Conservation (phyloP, 1,140 invertebrate genomes). For the Probaryconus sp. region DNA sequence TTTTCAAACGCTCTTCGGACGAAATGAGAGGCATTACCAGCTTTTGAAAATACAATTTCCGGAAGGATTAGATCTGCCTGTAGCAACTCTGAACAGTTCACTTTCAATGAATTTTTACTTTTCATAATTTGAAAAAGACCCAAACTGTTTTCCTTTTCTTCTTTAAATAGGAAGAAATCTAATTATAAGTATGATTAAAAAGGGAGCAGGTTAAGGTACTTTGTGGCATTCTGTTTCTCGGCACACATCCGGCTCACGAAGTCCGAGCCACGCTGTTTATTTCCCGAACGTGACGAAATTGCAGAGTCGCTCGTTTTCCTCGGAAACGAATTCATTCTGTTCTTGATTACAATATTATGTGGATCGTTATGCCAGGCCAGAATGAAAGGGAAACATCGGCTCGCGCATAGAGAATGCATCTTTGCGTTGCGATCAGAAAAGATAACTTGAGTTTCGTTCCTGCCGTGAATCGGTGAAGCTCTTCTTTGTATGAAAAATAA, state of each 20-base stretch:
- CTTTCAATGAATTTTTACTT: too few species aligned
- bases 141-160: too few species aligned
- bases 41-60: too few species aligned
- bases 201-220: slow-evolving; percentile 16
- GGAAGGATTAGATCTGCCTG: too few species aligned
- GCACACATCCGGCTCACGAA: slow-evolving; percentile 11
- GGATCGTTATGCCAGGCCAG: slow-evolving; percentile 40
- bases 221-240: slow-evolving; percentile 7
- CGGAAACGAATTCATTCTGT: slow-evolving; percentile 40
- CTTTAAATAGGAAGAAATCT: too few species aligned
- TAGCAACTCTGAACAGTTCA: too few species aligned
- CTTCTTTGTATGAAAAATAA: slow-evolving; percentile 52
- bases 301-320: slow-evolving; percentile 33
- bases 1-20: too few species aligned
- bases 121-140: too few species aligned
- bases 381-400: slow-evolving; percentile 46
- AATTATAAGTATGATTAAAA: slow-evolving; percentile 36
- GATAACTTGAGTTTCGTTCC: slow-evolving; percentile 38
- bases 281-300: slow-evolving; percentile 56
- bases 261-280: slow-evolving; percentile 33
- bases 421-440: slow-evolving; percentile 23
- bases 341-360: slow-evolving; percentile 54
- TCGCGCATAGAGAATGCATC: slow-evolving; percentile 54
- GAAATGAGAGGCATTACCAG: too few species aligned
- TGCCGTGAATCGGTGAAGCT: slow-evolving; percentile 35